A percentile compares a stretch with the other conserved stretches of the same genome.
Evolutionary conservation across 2,888 invertebrate species (phyloP).

Genomic region (Drosophila mettleri): DNA sequence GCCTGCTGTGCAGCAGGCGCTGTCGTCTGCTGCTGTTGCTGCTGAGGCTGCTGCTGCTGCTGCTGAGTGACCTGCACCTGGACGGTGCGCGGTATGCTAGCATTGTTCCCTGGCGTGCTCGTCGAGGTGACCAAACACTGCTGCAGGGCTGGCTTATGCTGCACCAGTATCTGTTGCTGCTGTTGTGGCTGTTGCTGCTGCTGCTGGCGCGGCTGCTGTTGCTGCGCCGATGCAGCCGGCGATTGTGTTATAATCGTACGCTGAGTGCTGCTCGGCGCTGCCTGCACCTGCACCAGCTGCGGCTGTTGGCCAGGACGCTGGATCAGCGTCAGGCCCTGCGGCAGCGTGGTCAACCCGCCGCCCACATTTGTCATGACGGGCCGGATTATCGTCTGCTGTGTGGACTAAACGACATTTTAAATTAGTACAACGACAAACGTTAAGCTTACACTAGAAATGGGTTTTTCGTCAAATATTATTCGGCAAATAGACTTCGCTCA

Average conservation of each 20-base stretch:
- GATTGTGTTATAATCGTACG: slow-evolving; percentile 84
- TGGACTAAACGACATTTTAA: slow-evolving; percentile 61
- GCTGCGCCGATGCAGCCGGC: slow-evolving; percentile 64
- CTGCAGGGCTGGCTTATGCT: slow-evolving; percentile 81
- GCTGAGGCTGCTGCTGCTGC: slow-evolving; percentile 51
- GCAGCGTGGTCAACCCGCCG: slow-evolving; percentile 82
- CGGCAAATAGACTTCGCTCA: no score
- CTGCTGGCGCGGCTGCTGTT: slow-evolving; percentile 83
- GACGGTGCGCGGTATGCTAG: slow-evolving; percentile 75
- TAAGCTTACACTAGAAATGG: not conserved
- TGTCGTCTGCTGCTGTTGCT: slow-evolving; percentile 74
- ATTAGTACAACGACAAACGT: not conserved
- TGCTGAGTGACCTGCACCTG: slow-evolving; percentile 81
- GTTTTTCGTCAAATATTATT: not conserved
- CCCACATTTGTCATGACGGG: slow-evolving; percentile 83
- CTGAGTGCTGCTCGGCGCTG: slow-evolving; percentile 80
- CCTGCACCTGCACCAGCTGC: slow-evolving; percentile 85
- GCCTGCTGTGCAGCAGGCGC: slow-evolving; percentile 65
- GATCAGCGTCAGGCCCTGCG: slow-evolving; percentile 84
- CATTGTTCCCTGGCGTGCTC: slow-evolving; percentile 58
- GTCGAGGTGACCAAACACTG: slow-evolving; percentile 80
- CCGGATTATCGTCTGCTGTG: slow-evolving; percentile 84
- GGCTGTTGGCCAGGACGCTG: slow-evolving; percentile 85
- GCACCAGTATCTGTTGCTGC: slow-evolving; percentile 83
- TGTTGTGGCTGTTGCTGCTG: slow-evolving; percentile 82